A percentile compares a stretch with the other conserved stretches of the same genome.
phyloP scores from a whole-genome alignment of 2,888 invertebrate species.

The Drosophila tripunctata region DNA sequence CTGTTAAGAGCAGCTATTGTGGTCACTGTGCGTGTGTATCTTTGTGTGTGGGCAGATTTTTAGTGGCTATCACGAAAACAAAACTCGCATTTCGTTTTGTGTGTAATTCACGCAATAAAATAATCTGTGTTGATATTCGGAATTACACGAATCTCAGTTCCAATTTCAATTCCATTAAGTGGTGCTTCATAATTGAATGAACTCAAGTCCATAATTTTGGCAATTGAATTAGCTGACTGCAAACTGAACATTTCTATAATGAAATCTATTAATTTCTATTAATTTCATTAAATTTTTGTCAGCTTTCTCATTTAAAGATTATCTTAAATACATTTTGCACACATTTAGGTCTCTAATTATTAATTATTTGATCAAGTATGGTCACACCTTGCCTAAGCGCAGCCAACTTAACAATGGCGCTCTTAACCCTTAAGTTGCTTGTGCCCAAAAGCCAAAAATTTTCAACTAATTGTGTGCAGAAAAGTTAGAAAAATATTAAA shows the following conservation, averaged over 20 bases:
- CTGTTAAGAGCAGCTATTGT: conserved; percentile 23
- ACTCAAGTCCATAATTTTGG: conserved; percentile 39
- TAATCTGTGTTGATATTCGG: conserved; percentile 50
- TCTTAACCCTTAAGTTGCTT: too few relatives aligned
- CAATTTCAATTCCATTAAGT: conserved; percentile 35
- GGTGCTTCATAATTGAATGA: conserved; percentile 51
- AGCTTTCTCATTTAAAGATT: background rate
- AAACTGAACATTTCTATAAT: background rate
- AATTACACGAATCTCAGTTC: conserved; percentile 33
- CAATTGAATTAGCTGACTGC: conserved; percentile 49
- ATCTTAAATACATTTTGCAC: background rate
- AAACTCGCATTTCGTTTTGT: conserved; percentile 65
- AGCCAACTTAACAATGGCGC: conserved; percentile 2
- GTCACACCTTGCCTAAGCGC: background rate
- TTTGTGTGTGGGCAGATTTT: conserved; percentile 47
- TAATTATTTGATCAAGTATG: background rate
- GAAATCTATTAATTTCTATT: background rate
- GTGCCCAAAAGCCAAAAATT: too few relatives aligned
- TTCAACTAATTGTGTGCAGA: too few relatives aligned
- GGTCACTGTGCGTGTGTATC: conserved; percentile 23
- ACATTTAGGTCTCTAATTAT: background rate
- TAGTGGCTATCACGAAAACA: conserved; percentile 66
- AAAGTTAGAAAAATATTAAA: too few relatives aligned
- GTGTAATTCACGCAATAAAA: conserved; percentile 76
- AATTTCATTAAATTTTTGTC: background rate